Base-by-base conservation (phyloP, 35 echinoderm and acorn worm species). In the Patiria miniata region DNA sequence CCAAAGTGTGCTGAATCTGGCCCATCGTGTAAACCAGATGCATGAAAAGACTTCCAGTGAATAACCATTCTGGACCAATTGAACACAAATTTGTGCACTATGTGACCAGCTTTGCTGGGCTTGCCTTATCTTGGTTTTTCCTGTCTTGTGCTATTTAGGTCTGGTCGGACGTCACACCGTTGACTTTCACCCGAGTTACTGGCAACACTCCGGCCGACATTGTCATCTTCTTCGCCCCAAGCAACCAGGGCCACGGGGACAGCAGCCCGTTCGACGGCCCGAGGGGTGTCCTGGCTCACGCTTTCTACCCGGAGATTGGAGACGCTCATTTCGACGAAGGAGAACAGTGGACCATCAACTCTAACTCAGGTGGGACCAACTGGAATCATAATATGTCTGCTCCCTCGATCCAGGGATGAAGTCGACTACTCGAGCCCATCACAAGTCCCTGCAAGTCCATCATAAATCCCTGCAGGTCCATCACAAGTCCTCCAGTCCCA, bases 241-340 rank as follows among this genome's bases (percentile, higher is more conserved):
- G 78, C 34, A 34, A 69, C 23, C 4, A 6, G 42, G 76, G 61
- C 21, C 92, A 98, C 58, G 82, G 95, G 0, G 95, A 98, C 54
- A 92, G 92, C 14, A 91, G 86, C 26, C 89, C 88, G 19, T 98
- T 98, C 51, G 95, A 98, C 33, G 95, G 95, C 17, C 17, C 77
- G 1, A 89, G 92, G 2, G 37, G 81, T 0, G 85, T 89, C 22
- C 61, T 98, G 81, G 95, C 95, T 19, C 95, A 98, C 78, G 95
- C 95, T 7, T 98, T 87, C 51, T 91, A 79, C 29, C 95, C 95
- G 12, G 47, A 86, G 40, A 77, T 76, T 0, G 95, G 95, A 36
- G 92, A 98, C 37, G 88, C 92, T 37, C 95, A 98, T 57, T 98
- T 98, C 81, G 95, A 98, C 60, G 95, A 98, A 39, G 85, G 34